Base-by-base conservation (phyloP, 2,113 vertebrate genomes). In the Chionodraco myersi region DNA sequence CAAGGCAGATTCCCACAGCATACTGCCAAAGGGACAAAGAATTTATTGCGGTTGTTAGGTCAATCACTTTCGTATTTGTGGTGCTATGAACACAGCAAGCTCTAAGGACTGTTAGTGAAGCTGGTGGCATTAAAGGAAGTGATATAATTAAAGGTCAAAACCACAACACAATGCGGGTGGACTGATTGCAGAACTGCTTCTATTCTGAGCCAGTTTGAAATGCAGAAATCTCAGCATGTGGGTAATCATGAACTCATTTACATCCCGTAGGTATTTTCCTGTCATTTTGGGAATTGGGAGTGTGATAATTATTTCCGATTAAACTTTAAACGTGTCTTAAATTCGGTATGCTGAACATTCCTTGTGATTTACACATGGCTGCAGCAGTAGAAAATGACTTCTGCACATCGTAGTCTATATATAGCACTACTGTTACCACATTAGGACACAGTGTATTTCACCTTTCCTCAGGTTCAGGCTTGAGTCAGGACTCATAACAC, bases 391-490 rank as follows among this genome's bases (percentile, higher is more conserved):
- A 60, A 61, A 63, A 41, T 49, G 0, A 75, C 54, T 58, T 59
- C 52, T 79, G 75, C 67, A 73, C 79, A 62, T 11, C 52, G 15
- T n/a, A 3, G 72, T 56, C 80, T 86, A 83, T 67, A 81, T 66
- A 80, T 86, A 86, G 68, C 53, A 45, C 30, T 41, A 61, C 51
- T 54, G 62, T 75, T 48, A 62, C 15, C 34, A 23, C 58, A 77
- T 75, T 11, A 83, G 80, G 62, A 70, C 79, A 84, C 53, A 66
- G 66, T 21, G 61, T 5, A 13, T 54, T 87, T 91, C 78, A 90
- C 84, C 87, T 92, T 83, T 91, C 88, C 87, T 64, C 77, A 78
- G 87, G 84, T 89, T 76, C 48, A 77, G 53, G 65, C 77, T 65
- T 84, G 78, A 83, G 75, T 87, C 83, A 82, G 82, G 54, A 44